A percentile compares a stretch with the other conserved stretches of the same genome.
Conservation (phyloP, 2,797 vertebrate species). For the Coracias cyanogaster region DNA sequence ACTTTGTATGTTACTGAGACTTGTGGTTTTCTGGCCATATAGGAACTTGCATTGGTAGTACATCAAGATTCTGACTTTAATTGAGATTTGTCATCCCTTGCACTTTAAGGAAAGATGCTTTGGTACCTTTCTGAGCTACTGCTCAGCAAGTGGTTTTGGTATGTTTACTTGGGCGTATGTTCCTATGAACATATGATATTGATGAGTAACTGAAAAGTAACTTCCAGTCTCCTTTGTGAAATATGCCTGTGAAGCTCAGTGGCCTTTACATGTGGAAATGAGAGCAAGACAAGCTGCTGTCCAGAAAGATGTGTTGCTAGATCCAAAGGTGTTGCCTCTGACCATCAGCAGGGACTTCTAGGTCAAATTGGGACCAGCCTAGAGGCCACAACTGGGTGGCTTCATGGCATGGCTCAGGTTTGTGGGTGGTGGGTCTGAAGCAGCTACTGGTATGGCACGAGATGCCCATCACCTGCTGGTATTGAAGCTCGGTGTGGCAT, state of each 20-base stretch:
- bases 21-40: neutral
- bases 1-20: neutral
- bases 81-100: neutral
- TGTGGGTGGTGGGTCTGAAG: neutral
- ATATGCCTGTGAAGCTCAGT: neutral
- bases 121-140: neutral
- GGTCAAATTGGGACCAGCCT: neutral
- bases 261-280: neutral
- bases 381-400: accelerated
- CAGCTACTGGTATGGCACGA: neutral
- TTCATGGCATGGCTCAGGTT: neutral
- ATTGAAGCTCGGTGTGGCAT: neutral
- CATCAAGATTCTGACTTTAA: neutral
- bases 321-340: neutral
- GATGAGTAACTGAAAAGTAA: neutral
- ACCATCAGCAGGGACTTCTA: neutral
- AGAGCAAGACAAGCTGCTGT: neutral
- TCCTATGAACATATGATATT: neutral
- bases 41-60: neutral
- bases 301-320: neutral
- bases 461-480: neutral
- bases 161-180: neutral
- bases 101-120: neutral
- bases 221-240: neutral
- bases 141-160: neutral